phyloP scores from a whole-genome alignment of 2,113 vertebrate species.

The Gallinago undulata region DNA sequence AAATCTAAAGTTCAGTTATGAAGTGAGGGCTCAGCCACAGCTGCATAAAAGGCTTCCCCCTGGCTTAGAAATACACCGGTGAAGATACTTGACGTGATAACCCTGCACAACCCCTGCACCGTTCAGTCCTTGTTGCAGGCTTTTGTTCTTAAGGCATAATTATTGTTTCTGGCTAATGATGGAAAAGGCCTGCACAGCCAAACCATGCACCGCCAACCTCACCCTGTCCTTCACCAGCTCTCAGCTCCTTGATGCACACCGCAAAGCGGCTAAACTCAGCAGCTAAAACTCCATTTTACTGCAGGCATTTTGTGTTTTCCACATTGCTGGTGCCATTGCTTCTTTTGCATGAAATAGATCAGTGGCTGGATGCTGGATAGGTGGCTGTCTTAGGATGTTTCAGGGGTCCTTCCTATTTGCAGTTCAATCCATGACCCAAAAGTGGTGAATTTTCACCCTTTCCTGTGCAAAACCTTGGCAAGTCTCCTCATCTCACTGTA shows the following conservation, averaged over 20 bases:
- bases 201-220: neutral
- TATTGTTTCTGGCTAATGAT: neutral
- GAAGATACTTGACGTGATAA: constrained; percentile 8
- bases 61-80: neutral
- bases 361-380: neutral
- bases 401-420: neutral
- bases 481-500: neutral
- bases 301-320: neutral
- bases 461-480: neutral
- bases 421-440: neutral
- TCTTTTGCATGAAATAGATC: neutral
- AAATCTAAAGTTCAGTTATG: constrained; percentile 56
- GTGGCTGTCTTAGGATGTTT: neutral
- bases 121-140: neutral
- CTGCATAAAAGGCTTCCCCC: constrained; percentile 16
- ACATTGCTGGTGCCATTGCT: neutral
- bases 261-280: neutral
- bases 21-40: constrained; percentile 42
- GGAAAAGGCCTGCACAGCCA: neutral
- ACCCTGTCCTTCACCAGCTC: neutral
- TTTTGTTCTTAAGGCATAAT: constrained; percentile 6
- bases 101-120: neutral
- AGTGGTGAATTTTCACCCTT: neutral
- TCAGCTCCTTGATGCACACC: neutral
- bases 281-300: neutral